Evolutionary conservation across 2,113 vertebrate genomes (phyloP).

Genomic region (Hemiscyllium ocellatum): DNA sequence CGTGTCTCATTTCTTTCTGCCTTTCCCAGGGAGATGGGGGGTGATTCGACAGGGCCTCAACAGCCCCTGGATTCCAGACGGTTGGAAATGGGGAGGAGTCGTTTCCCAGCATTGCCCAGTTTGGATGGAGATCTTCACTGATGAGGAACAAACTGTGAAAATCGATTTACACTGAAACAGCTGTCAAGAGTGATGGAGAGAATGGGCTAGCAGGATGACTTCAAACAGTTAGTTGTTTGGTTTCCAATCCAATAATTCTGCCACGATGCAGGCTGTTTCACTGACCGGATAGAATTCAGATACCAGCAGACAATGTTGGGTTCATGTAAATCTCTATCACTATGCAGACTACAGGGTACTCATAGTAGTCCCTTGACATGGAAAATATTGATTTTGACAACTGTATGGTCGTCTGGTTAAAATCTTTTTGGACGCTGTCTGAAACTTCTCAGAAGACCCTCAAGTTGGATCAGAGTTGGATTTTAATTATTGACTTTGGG

Average conservation of each 20-base stretch:
- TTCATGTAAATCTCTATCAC: neutral
- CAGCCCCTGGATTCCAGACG: slow-evolving; percentile 33
- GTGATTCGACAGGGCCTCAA: slow-evolving; percentile 30
- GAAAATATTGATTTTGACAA: neutral
- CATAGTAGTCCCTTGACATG: neutral
- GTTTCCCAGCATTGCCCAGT: slow-evolving; percentile 20
- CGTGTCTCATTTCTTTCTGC: neutral
- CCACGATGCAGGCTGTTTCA: neutral
- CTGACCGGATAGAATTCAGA: neutral
- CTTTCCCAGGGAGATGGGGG: slow-evolving; percentile 3
- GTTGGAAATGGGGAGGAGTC: slow-evolving; percentile 27
- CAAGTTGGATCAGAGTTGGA: neutral
- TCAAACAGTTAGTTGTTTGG: neutral
- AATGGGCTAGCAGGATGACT: neutral
- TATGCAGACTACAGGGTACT: neutral
- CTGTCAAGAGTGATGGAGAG: neutral
- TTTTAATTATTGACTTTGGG: neutral
- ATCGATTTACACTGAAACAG: neutral
- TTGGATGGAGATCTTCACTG: slow-evolving; percentile 30
- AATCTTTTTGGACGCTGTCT: neutral
- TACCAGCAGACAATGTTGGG: neutral
- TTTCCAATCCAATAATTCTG: neutral
- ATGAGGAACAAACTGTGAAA: neutral
- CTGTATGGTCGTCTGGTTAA: neutral
- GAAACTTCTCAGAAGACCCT: neutral